phyloP scores from a whole-genome alignment of 2,888 invertebrate species.

The Papilio protenor region DNA sequence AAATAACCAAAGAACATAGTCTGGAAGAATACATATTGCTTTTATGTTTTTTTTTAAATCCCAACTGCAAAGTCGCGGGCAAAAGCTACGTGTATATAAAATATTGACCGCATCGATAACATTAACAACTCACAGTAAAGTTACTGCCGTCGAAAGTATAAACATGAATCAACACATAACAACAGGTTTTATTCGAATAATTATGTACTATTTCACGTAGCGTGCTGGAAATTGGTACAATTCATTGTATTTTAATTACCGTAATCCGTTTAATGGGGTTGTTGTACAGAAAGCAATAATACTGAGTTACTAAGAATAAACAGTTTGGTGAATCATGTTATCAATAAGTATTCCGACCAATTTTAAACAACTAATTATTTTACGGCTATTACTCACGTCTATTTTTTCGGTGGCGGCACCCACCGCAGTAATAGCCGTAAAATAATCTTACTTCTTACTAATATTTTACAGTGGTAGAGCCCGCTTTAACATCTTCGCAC shows the following conservation, averaged over 20 bases:
- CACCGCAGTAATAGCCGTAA: too few relatives aligned
- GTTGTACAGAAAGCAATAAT: background rate
- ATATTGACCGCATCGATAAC: background rate
- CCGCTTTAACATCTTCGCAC: too few relatives aligned
- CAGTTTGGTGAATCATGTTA: background rate
- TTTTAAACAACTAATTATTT: too few relatives aligned
- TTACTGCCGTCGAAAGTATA: background rate
- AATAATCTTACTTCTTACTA: too few relatives aligned
- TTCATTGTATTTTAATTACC: constrained; percentile 1
- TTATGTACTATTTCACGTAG: background rate
- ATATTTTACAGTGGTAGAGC: too few relatives aligned
- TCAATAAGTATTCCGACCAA: background rate
- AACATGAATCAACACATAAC: constrained; percentile 12
- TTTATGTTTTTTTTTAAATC: too few relatives aligned
- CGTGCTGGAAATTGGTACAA: constrained; percentile 16
- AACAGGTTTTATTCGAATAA: constrained; percentile 3
- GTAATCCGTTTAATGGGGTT: background rate
- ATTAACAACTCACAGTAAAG: background rate
- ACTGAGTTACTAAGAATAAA: background rate
- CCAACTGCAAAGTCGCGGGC: too few relatives aligned
- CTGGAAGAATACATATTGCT: too few relatives aligned
- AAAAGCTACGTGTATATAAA: background rate
- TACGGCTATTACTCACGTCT: too few relatives aligned
- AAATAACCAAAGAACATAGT: too few relatives aligned
- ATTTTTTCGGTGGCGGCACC: too few relatives aligned